Base-by-base conservation (phyloP, 2,888 invertebrate species). In the Parnassius mnemosyne region DNA sequence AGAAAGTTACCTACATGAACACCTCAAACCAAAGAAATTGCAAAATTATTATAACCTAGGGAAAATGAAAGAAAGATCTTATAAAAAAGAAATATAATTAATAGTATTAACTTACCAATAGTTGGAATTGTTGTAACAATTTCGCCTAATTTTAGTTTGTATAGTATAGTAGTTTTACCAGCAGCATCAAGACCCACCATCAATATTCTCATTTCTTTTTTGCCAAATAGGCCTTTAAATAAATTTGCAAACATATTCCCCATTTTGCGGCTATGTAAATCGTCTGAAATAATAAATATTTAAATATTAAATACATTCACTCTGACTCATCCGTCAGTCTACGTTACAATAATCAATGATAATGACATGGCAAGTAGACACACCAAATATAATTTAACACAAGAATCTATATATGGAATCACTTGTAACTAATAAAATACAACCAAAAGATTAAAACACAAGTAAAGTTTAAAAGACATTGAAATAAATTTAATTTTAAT, bases 161-260 rank as follows among this genome's bases (percentile, higher is more conserved):
- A 99, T 93, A 99, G 94, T 93, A 99, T 99, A 93, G 99, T 99
- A 85, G 99, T 99, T 96, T 99, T 99, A 94, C 99, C 99, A 93
- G 99, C 99, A 84, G 99, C 99, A 94, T 99, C 99, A 87, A 98
- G 94, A 87, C 98, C 98, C 78, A 98, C 98, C 99, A 99, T 99
- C 93, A 99, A 94, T 95, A 99, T 99, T 94, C 99, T 96, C 99
- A 99, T 99, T 94, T 99, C 99, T 89, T 99, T 99, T 93, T 99
- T 99, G 93, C 99, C 99, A 93, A 99, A 99, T 78, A 99, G 97
- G 94, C 98, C 97, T 95, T 98, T 98, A 93, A 99, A 99, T 92
- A 99, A 94, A 93, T 96, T 97, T 83, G 97, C 96, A 93, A 99
- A 98, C 92, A 97, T 95, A 94, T 97, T 98, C 93, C 99, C 99